Evolutionary conservation across 1,140 invertebrate genomes (phyloP).

Genomic region (Mylabris phalerata): DNA sequence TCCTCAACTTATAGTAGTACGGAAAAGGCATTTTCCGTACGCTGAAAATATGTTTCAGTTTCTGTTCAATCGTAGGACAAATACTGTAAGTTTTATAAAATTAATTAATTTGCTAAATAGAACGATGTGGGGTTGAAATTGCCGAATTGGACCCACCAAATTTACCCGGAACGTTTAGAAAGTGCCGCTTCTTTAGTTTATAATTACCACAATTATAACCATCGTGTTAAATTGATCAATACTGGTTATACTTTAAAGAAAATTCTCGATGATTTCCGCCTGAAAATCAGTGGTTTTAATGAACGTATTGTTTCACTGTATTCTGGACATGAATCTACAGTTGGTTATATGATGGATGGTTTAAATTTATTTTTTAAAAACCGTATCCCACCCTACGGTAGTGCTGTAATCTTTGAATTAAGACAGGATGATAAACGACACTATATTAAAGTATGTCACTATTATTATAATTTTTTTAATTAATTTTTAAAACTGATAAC

Average conservation of each 20-base stretch:
- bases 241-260: constrained; percentile 22
- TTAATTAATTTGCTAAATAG: constrained; percentile 1
- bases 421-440: constrained; percentile 4
- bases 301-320: constrained; percentile 49
- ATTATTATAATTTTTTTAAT: too few species aligned
- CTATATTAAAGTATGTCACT: constrained; percentile 11
- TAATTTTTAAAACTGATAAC: too few species aligned
- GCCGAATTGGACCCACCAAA: constrained; percentile 30
- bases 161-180: constrained; percentile 30
- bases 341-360: constrained; percentile 54
- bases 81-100: too few species aligned
- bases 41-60: too few species aligned
- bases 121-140: constrained; percentile 28
- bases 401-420: constrained; percentile 39
- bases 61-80: too few species aligned
- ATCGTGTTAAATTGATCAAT: constrained; percentile 15
- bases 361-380: constrained; percentile 51
- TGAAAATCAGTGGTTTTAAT: constrained; percentile 37
- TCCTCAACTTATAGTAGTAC: too few species aligned
- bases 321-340: constrained; percentile 62
- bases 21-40: too few species aligned
- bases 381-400: constrained; percentile 49
- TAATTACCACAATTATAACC: constrained; percentile 23
- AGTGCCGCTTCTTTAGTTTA: constrained; percentile 21
- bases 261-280: constrained; percentile 42